These are phyloP conservation scores for Saxidomus purpurata DNA, from an alignment of 1,140 invertebrate species.

Conservation along the genomic window DNA sequence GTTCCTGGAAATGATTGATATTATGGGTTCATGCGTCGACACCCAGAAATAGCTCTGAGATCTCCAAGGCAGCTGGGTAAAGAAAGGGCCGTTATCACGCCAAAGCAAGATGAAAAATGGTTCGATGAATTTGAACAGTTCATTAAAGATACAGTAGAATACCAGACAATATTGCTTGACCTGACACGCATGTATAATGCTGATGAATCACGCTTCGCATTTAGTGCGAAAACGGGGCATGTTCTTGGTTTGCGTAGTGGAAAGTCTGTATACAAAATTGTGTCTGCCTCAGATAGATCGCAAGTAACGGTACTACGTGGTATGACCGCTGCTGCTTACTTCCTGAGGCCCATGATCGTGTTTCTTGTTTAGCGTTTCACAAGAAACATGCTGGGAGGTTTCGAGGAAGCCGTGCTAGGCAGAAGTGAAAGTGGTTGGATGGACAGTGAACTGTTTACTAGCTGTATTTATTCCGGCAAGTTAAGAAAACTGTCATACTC, in stretches of 20 bases:
- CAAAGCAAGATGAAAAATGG: constrained; percentile 24
- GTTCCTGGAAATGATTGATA: constrained; percentile 28
- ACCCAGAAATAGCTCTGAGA: constrained; percentile 25
- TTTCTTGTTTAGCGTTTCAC: not conserved
- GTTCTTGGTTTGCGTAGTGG: constrained; percentile 2
- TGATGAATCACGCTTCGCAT: not conserved
- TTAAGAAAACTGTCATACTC: not conserved
- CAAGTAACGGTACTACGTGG: constrained; percentile 19
- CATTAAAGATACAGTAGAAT: not conserved
- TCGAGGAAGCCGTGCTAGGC: constrained; percentile 39
- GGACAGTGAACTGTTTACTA: not conserved
- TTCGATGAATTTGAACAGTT: constrained; percentile 20
- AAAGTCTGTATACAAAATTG: constrained; percentile 37
- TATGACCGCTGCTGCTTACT: constrained; percentile 33
- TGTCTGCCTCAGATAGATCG: constrained; percentile 45
- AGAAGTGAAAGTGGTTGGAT: not conserved
- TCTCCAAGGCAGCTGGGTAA: constrained; percentile 46
- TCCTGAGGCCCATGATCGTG: constrained; percentile 25
- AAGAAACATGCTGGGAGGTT: constrained; percentile 37
- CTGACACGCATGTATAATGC: constrained; percentile 25
- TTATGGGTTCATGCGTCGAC: constrained; percentile 30
- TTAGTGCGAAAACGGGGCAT: constrained; percentile 23
- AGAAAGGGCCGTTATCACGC: constrained; percentile 20
- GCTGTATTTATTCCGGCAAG: constrained; percentile 23
- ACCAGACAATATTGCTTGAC: not conserved